A percentile compares a stretch with the other conserved stretches of the same genome.
Conservation (phyloP, 1,140 invertebrate genomes). For the Bombus haemorrhoidalis region DNA sequence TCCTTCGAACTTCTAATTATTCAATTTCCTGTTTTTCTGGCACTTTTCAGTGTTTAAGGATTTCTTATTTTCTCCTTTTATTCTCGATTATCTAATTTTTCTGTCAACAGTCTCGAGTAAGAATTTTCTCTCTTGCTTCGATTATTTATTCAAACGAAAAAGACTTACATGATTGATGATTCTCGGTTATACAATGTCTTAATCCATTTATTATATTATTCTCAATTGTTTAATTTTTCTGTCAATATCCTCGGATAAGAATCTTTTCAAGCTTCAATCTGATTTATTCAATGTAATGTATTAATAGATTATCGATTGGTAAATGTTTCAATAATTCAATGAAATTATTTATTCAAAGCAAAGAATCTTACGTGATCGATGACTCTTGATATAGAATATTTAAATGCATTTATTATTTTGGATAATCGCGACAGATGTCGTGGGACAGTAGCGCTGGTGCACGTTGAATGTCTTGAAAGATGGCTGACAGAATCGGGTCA, state of each 20-base stretch:
- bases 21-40: too few species aligned
- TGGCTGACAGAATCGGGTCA: slow-evolving; percentile 87
- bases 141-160: too few species aligned
- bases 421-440: slow-evolving; percentile 80
- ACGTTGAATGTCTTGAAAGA: slow-evolving; percentile 86
- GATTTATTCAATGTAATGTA: background rate
- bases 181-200: too few species aligned
- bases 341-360: background rate
- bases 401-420: background rate
- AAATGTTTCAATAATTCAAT: too few species aligned
- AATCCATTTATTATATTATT: too few species aligned
- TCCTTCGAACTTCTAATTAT: too few species aligned
- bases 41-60: background rate
- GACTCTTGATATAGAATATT: background rate
- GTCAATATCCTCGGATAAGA: too few species aligned
- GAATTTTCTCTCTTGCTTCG: background rate
- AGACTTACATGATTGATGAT: too few species aligned
- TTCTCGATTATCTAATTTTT: too few species aligned
- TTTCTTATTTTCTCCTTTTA: background rate
- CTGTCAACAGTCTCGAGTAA: too few species aligned
- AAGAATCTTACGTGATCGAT: background rate
- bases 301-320: background rate
- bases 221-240: too few species aligned
- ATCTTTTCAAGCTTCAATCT: background rate
- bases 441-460: slow-evolving; percentile 87